Conservation (phyloP, 1,140 invertebrate species). For the Matsumurasca onukii region DNA sequence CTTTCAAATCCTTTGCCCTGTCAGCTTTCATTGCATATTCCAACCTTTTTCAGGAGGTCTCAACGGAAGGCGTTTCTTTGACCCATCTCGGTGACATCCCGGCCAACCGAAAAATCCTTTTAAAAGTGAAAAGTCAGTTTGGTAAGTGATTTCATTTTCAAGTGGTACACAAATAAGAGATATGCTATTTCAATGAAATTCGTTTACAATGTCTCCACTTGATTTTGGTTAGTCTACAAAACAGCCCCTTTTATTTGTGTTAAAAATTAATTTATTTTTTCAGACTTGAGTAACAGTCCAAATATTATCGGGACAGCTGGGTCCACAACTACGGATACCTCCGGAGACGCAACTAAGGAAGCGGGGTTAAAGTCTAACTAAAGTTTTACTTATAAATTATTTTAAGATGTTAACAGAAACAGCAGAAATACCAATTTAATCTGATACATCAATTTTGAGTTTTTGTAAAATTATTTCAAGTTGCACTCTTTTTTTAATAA, state of each 20-base stretch:
- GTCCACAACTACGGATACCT: background rate
- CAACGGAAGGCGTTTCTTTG: slow-evolving; percentile 1
- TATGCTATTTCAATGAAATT: too few relatives aligned
- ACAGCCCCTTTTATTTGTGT: too few relatives aligned
- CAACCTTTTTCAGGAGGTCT: slow-evolving; percentile 19
- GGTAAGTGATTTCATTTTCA: slow-evolving; percentile 8
- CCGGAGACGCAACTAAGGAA: background rate
- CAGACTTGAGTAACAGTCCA: slow-evolving; percentile 28
- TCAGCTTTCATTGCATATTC: too few relatives aligned
- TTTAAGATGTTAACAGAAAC: background rate
- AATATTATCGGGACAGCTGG: slow-evolving; percentile 5
- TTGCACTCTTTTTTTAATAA: background rate
- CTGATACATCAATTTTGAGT: background rate
- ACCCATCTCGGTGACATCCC: slow-evolving; percentile 6
- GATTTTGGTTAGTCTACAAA: too few relatives aligned
- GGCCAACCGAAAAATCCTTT: background rate
- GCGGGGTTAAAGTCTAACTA: background rate
- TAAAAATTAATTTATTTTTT: slow-evolving; percentile 15
- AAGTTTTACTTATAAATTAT: background rate
- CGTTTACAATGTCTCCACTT: too few relatives aligned
- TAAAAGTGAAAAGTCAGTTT: slow-evolving; percentile 18
- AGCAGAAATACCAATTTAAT: background rate
- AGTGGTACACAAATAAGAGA: too few relatives aligned
- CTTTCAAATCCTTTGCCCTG: too few relatives aligned
- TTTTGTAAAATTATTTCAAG: background rate